These are phyloP conservation scores for Oxygymnocypris stewartii DNA, from an alignment of 2,113 vertebrate genomes.

Conservation along the genomic window DNA sequence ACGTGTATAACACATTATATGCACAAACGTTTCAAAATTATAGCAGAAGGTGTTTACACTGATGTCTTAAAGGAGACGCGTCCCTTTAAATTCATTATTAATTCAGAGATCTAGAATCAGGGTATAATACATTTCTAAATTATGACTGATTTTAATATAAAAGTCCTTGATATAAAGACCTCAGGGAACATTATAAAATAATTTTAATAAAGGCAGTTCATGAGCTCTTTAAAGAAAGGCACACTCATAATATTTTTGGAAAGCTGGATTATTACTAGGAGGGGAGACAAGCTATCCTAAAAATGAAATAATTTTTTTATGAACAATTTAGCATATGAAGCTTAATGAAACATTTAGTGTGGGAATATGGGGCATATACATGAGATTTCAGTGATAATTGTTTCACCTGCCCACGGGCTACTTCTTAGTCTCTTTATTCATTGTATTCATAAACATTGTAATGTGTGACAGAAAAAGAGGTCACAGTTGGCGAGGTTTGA, in stretches of 20 bases:
- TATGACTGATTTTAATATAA: no score
- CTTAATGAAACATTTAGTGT: conserved; percentile 36
- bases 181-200: background rate
- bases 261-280: background rate
- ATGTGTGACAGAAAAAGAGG: conserved; percentile 24
- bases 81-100: background rate
- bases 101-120: background rate
- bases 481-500: conserved; percentile 28
- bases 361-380: background rate
- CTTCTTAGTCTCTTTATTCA: conserved; percentile 43
- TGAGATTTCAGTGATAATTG: conserved; percentile 22
- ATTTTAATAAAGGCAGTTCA: background rate
- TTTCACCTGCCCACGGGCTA: conserved; percentile 28
- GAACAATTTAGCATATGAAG: conserved; percentile 26
- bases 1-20: background rate
- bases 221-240: background rate
- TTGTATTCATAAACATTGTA: conserved; percentile 45
- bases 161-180: background rate
- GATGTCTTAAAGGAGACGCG: background rate
- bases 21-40: background rate
- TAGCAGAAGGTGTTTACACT: background rate
- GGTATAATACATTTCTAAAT: background rate
- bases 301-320: background rate
- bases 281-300: background rate
- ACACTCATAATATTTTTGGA: background rate